Evolutionary conservation across 2,113 vertebrate genomes (phyloP).

Genomic region (Petaurus breviceps): DNA sequence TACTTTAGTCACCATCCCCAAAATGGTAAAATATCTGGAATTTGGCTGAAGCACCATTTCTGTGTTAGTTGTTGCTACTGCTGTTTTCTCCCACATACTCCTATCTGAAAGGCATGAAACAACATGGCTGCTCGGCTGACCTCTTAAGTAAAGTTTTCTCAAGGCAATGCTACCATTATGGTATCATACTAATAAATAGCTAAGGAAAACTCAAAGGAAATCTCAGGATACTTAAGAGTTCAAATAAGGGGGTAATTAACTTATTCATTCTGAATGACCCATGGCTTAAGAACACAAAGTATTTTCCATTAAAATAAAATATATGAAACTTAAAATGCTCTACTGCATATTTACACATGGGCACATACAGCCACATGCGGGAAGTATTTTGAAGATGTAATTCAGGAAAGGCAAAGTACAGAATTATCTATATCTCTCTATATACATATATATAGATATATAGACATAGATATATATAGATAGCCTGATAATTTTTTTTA

Average conservation of each 20-base stretch:
- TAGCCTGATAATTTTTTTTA: not conserved
- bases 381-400: conserved; percentile 78
- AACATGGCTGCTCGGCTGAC: conserved; percentile 57
- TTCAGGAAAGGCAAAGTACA: conserved; percentile 80
- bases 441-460: too few species aligned
- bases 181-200: conserved; percentile 74
- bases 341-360: conserved; percentile 56
- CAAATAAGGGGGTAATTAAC: conserved; percentile 75
- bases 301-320: conserved; percentile 80
- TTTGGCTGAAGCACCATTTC: conserved; percentile 86
- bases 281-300: conserved; percentile 78
- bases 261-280: conserved; percentile 79
- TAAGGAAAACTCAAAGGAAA: conserved; percentile 77
- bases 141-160: conserved; percentile 70
- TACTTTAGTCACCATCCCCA: conserved; percentile 77
- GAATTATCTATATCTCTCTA: conserved; percentile 69
- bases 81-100: conserved; percentile 66
- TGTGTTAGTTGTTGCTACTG: conserved; percentile 36
- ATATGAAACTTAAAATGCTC: conserved; percentile 71
- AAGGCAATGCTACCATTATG: conserved; percentile 68
- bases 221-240: conserved; percentile 70
- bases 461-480: too few species aligned
- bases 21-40: conserved; percentile 77
- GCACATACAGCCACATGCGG: conserved; percentile 64
- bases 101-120: conserved; percentile 74